Evolutionary conservation across 2,113 vertebrate species (phyloP).

Genomic region (Engystomops pustulosus): DNA sequence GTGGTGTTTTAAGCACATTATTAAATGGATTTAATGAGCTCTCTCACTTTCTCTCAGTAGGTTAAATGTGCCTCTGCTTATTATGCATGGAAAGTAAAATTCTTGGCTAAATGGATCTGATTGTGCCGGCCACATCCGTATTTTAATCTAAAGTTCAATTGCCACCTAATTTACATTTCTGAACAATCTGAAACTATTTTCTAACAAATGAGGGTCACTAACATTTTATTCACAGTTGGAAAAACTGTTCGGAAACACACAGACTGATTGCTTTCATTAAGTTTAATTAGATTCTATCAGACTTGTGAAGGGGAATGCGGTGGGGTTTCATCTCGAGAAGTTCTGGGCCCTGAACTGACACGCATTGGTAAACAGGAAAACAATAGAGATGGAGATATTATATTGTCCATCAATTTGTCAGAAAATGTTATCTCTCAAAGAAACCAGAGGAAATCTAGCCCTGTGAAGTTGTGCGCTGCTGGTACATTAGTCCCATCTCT

Average conservation of each 20-base stretch:
- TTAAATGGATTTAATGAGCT: constrained; percentile 50
- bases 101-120: constrained; percentile 56
- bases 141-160: constrained; percentile 63
- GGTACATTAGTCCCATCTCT: neutral
- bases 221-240: constrained; percentile 65
- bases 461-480: neutral
- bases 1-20: constrained; percentile 40
- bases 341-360: constrained; percentile 61
- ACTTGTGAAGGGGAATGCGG: constrained; percentile 68
- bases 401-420: constrained; percentile 39
- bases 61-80: constrained; percentile 42
- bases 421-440: neutral
- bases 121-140: constrained; percentile 54
- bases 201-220: constrained; percentile 61
- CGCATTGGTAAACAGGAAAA: constrained; percentile 44
- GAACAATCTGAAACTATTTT: constrained; percentile 59
- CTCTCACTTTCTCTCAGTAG: constrained; percentile 29
- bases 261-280: constrained; percentile 75
- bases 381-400: constrained; percentile 23
- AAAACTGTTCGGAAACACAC: constrained; percentile 64
- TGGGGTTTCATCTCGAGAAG: constrained; percentile 67
- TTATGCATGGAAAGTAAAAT: constrained; percentile 29
- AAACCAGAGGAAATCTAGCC: neutral
- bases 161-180: constrained; percentile 68
- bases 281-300: constrained; percentile 73